Percentiles rank a stretch among this genome's conserved stretches.
Conservation (phyloP, 2,888 invertebrate species). For the Volucella bombylans region DNA sequence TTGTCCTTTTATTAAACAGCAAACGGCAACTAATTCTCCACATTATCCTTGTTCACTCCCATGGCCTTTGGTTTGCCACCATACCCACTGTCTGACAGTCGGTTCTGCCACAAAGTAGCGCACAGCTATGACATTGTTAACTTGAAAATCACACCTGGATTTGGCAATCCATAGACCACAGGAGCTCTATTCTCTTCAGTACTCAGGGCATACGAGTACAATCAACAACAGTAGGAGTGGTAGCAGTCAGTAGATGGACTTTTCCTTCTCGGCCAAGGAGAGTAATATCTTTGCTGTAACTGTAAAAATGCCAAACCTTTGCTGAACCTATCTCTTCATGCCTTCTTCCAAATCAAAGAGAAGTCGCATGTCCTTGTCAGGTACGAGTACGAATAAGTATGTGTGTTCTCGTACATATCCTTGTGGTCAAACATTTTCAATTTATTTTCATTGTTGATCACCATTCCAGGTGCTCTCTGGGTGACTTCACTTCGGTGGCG, state of each 20-base stretch:
- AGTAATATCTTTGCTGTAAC: constrained; percentile 25
- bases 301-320: constrained; percentile 41
- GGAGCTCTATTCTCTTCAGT: not conserved
- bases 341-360: constrained; percentile 55
- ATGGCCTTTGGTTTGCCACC: not conserved
- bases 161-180: constrained; percentile 62
- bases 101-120: not conserved
- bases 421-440: constrained; percentile 71
- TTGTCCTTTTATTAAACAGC: constrained; percentile 48
- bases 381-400: not conserved
- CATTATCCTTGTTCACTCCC: constrained; percentile 71
- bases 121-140: constrained; percentile 56
- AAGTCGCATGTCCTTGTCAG: constrained; percentile 11
- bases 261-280: not conserved
- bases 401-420: constrained; percentile 37
- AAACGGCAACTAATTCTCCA: constrained; percentile 67
- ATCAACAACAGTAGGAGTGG: constrained; percentile 40
- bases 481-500: constrained; percentile 51
- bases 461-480: constrained; percentile 62
- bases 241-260: constrained; percentile 50
- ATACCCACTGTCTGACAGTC: not conserved
- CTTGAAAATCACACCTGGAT: constrained; percentile 69
- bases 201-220: not conserved
- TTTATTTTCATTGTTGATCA: constrained; percentile 72
- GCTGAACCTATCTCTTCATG: constrained; percentile 23